phyloP scores from a whole-genome alignment of 2,113 vertebrate species.

The Corythornis vintsioides region DNA sequence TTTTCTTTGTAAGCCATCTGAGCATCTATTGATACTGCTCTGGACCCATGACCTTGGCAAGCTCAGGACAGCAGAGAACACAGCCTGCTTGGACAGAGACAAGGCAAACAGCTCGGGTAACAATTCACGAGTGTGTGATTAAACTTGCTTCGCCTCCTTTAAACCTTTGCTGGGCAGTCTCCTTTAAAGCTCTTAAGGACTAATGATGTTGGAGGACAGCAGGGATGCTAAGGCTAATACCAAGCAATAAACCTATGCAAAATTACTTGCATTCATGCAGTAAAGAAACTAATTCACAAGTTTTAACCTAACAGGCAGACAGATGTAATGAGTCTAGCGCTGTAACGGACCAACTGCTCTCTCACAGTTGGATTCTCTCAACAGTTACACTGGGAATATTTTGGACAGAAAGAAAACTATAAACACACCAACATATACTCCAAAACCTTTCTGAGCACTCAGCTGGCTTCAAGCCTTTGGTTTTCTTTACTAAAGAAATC shows the following conservation, averaged over 20 bases:
- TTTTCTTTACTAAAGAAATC: background rate
- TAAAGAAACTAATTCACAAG: constrained; percentile 59
- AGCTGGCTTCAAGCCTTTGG: background rate
- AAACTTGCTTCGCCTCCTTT: background rate
- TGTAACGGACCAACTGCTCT: constrained; percentile 54
- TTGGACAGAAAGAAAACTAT: constrained; percentile 26
- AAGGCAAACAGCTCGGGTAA: background rate
- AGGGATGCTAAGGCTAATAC: background rate
- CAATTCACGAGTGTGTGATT: background rate
- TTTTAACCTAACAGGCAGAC: constrained; percentile 50
- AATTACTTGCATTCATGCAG: constrained; percentile 19
- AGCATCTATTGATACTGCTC: background rate
- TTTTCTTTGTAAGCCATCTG: background rate
- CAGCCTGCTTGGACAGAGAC: background rate
- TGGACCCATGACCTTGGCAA: background rate
- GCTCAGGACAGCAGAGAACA: background rate
- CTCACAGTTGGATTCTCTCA: constrained; percentile 59
- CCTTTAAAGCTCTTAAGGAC: background rate
- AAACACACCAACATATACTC: constrained; percentile 26
- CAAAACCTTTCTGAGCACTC: background rate
- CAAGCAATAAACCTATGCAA: constrained; percentile 13
- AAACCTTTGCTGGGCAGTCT: background rate
- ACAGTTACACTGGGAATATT: constrained; percentile 26
- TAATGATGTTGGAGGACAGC: background rate
- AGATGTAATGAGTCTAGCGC: constrained; percentile 50